Evolutionary conservation across 2,888 invertebrate genomes (phyloP).

Genomic region (Seira ritae): DNA sequence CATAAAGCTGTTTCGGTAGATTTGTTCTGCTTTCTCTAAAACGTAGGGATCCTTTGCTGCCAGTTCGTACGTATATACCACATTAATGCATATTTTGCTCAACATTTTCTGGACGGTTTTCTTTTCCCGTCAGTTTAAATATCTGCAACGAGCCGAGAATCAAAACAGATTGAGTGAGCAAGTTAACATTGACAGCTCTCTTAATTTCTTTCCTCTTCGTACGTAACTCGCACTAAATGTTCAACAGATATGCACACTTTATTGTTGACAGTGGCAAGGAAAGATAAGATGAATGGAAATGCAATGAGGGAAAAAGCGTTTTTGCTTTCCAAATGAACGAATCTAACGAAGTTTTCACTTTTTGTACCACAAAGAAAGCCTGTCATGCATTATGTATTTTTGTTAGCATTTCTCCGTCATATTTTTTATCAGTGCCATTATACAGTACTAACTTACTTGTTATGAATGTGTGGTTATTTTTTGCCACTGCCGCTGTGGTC

Average conservation of each 20-base stretch:
- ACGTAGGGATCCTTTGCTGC: too few relatives aligned
- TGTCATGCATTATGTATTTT: neutral
- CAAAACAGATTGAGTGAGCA: neutral
- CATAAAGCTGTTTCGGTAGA: too few relatives aligned
- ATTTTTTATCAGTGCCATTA: neutral
- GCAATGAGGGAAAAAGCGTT: neutral
- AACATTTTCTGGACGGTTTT: neutral
- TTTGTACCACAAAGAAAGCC: neutral
- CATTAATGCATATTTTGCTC: neutral
- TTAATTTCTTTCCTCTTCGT: neutral
- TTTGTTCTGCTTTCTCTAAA: too few relatives aligned
- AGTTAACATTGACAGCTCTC: neutral
- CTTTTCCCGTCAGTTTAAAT: neutral
- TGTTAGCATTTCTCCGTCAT: neutral
- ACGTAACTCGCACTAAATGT: neutral
- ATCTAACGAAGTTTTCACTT: neutral
- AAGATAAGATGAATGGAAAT: conserved; percentile 6
- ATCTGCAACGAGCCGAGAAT: neutral
- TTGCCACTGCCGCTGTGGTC: neutral
- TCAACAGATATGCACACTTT: too few relatives aligned
- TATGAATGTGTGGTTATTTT: conserved; percentile 2
- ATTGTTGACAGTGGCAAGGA: neutral
- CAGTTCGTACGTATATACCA: too few relatives aligned
- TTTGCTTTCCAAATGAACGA: neutral
- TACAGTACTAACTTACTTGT: neutral